Percentiles rank a stretch among this genome's conserved stretches.
Conservation (phyloP, 1,140 invertebrate species). For the Heliothis subflexa region DNA sequence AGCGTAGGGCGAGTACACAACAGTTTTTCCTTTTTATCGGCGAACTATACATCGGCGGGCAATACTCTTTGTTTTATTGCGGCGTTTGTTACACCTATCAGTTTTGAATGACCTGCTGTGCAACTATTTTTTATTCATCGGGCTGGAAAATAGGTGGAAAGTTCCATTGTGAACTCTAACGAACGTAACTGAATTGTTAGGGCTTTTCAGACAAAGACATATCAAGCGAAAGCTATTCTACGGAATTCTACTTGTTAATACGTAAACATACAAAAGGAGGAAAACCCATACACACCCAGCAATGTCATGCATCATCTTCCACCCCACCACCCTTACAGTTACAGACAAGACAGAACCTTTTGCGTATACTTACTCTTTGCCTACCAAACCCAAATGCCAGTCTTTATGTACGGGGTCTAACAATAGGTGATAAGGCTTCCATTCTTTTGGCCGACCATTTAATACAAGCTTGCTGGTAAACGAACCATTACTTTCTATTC, state of each 20-base stretch:
- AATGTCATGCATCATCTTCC: neutral
- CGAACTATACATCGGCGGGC: conserved; percentile 30
- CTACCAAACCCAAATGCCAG: neutral
- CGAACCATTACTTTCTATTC: neutral
- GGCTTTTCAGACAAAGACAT: no score
- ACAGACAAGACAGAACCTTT: neutral
- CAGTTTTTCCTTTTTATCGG: conserved; percentile 36
- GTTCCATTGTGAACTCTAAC: neutral
- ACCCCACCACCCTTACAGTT: neutral
- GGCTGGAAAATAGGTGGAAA: neutral
- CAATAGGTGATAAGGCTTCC: conserved; percentile 56
- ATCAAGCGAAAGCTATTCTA: no score
- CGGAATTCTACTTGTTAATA: no score
- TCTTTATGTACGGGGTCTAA: conserved; percentile 42
- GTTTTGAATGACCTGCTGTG: conserved; percentile 28
- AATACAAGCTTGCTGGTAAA: conserved; percentile 54
- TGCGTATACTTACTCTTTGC: no score
- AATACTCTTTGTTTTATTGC: conserved; percentile 53
- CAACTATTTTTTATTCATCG: neutral
- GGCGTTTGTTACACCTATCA: conserved; percentile 48
- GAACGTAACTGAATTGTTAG: neutral
- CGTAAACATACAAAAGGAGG: no score
- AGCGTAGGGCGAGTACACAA: conserved; percentile 32
- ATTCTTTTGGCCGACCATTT: conserved; percentile 60
- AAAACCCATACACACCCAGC: no score